Evolutionary conservation across 2,888 invertebrate species (phyloP).

Genomic region (Pomacea canaliculata): DNA sequence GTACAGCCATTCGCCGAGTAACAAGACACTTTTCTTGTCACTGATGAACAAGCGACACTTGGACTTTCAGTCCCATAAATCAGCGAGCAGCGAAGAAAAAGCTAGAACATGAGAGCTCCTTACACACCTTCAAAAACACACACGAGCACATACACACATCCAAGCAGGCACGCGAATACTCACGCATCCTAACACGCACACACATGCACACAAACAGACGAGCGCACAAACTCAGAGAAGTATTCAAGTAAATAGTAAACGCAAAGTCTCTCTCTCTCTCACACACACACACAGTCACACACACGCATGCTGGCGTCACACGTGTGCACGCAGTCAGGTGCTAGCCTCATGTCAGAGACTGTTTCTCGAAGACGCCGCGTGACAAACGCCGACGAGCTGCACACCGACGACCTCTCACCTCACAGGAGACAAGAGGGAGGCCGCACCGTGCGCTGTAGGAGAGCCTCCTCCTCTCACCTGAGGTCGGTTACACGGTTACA

Average conservation of each 20-base stretch:
- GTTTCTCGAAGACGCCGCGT: too few relatives aligned
- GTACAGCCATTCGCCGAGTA: too few relatives aligned
- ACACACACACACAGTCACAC: slow-evolving; percentile 6
- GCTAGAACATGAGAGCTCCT: not conserved
- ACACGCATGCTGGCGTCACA: not conserved
- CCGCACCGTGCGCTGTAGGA: too few relatives aligned
- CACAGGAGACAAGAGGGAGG: too few relatives aligned
- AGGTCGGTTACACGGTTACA: too few relatives aligned
- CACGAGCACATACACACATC: slow-evolving; percentile 6
- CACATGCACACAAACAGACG: not conserved
- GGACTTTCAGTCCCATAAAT: too few relatives aligned
- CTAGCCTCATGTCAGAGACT: not conserved
- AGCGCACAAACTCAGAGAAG: not conserved
- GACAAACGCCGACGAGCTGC: too few relatives aligned
- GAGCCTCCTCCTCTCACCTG: too few relatives aligned
- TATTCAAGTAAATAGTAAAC: not conserved
- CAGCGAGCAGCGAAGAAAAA: too few relatives aligned
- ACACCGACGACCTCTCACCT: too few relatives aligned
- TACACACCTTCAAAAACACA: slow-evolving; percentile 1
- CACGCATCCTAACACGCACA: not conserved
- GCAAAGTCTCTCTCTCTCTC: not conserved
- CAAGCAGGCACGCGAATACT: not conserved
- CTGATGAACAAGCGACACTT: not conserved
- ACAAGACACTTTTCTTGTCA: not conserved
- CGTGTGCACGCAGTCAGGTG: not conserved